Evolutionary conservation across 64 coral and sea anemone species (phyloP), one percentile per base, ranked within the genome.

Genomic region (Montipora cactus): DNA sequence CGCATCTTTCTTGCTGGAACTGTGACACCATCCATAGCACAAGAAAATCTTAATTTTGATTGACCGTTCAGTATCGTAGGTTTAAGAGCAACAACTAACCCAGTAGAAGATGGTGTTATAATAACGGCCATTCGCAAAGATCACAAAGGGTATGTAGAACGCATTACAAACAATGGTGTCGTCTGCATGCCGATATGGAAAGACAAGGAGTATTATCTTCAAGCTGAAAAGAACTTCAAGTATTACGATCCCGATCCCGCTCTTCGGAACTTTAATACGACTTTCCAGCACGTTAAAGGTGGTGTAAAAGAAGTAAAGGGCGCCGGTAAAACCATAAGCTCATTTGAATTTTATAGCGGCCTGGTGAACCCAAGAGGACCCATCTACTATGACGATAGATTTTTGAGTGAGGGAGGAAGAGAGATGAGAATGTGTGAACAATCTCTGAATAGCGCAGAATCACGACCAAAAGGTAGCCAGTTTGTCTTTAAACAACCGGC

Each of bases 401-500:
- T 0, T 0, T 28, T 0, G 28, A 0, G 28, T 0, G 28, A 28
- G 28, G 28, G 28, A 0, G 28, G 28, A 37, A 37, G 1, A 37
- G 28, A 37, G 28, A 37, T 37, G 28, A 37, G 28, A 37, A 37
- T 2, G 1, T 37, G 28, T 37, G 1, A 37, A 37, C 28, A 37
- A 1, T 37, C 28, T 2, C 28, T 37, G 28, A 37, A 37, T 37
- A 37, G 28, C 28, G 28, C 28, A 37, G 0, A 37, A 0, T 37
- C 28, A 37, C 28, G 0, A 37, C 28, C 28, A 37, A 37, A 0
- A 2, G 28, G 28, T 37, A 37, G 28, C 28, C 28, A 37, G 28
- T 37, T 37, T 37, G 28, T 37, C 1, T 37, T 37, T 37, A 37
- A 37, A 37, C 0, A 37, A 37, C 28, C 28, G 1, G 1, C 28